phyloP scores from a whole-genome alignment of 2,113 vertebrate genomes.

The Carlito syrichta region DNA sequence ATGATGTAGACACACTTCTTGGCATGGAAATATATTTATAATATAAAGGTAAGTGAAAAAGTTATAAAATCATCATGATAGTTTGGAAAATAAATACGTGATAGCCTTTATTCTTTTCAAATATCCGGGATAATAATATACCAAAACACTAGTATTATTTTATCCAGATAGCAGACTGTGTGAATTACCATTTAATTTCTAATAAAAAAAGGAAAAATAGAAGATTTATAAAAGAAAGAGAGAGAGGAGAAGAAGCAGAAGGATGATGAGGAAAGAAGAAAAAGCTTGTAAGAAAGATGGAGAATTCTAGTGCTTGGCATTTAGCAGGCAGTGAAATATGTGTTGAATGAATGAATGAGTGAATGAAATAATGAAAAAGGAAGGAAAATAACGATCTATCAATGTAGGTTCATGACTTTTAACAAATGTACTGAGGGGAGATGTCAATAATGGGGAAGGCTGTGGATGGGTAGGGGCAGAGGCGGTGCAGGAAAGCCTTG shows the following conservation, averaged over 20 bases:
- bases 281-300: background rate
- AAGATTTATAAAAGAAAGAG: background rate
- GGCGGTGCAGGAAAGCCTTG: background rate
- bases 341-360: background rate
- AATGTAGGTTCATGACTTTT: background rate
- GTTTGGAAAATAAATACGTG: background rate
- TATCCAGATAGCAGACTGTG: background rate
- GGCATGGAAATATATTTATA: background rate
- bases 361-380: background rate
- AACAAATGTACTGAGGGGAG: background rate
- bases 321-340: background rate
- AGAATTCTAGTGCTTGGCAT: background rate
- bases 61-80: background rate
- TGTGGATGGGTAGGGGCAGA: background rate
- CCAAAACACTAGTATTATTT: background rate
- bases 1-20: background rate
- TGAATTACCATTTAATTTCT: background rate
- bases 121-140: background rate
- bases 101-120: background rate
- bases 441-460: no score
- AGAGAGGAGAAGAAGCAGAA: background rate
- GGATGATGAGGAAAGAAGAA: background rate
- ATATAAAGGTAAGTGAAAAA: background rate
- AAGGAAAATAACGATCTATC: background rate
- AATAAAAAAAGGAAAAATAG: slow-evolving; percentile 4